A percentile compares a stretch with the other conserved stretches of the same genome.
phyloP scores from a whole-genome alignment of 1,140 invertebrate genomes.

The Heliconius hewitsoni region DNA sequence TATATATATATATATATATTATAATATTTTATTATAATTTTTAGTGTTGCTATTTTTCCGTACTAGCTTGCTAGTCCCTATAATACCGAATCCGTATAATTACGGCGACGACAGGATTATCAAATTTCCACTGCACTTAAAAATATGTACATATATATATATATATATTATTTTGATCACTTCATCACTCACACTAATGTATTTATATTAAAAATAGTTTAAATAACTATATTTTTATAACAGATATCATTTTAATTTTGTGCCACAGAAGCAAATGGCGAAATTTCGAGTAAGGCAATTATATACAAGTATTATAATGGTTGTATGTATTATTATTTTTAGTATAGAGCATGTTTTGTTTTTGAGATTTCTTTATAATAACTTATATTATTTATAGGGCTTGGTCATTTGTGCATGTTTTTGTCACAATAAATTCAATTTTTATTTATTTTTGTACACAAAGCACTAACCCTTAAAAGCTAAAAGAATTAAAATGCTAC shows the following conservation, averaged over 20 bases:
- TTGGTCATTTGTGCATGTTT: constrained; percentile 5
- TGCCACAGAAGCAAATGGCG: constrained; percentile 74
- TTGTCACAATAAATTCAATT: neutral
- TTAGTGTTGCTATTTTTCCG: too few relatives aligned
- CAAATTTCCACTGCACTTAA: neutral
- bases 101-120: too few relatives aligned
- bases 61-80: too few relatives aligned
- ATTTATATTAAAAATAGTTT: neutral
- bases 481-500: neutral
- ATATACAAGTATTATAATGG: constrained; percentile 76
- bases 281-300: constrained; percentile 72
- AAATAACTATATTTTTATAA: neutral
- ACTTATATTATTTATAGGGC: neutral
- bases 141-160: too few relatives aligned
- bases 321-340: constrained; percentile 72
- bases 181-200: neutral
- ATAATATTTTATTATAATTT: too few relatives aligned
- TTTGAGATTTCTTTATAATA: constrained; percentile 11
- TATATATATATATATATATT: too few relatives aligned
- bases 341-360: constrained; percentile 55
- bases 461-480: neutral
- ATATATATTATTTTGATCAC: neutral
- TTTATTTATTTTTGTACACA: neutral
- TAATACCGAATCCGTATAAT: too few relatives aligned
- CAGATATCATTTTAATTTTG: constrained; percentile 55